Evolutionary conservation across 1,140 invertebrate genomes (phyloP).

Genomic region (Bilobella aurantiaca): DNA sequence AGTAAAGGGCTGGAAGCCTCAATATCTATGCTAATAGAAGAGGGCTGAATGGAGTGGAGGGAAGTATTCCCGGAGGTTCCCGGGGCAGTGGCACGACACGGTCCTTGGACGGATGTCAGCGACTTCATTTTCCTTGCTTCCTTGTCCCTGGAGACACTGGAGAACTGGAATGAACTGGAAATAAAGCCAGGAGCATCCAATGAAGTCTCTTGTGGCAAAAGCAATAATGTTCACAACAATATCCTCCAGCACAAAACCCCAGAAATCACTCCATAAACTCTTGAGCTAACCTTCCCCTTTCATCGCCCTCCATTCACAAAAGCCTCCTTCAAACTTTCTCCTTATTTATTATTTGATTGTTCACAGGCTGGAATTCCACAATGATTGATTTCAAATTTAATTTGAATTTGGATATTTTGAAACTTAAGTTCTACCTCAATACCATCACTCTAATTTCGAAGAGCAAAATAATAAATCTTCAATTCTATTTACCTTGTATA

Average conservation of each 20-base stretch:
- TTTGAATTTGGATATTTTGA: too few species aligned
- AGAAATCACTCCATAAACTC: not conserved
- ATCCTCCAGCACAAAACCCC: not conserved
- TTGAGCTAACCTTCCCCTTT: not conserved
- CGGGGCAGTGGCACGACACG: too few species aligned
- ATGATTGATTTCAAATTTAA: too few species aligned
- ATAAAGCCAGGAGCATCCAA: not conserved
- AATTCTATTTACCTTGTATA: too few species aligned
- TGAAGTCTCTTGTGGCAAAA: conserved; percentile 8
- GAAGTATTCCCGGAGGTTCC: not conserved
- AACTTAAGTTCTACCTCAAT: too few species aligned
- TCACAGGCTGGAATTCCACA: too few species aligned
- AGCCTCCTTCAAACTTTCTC: not conserved
- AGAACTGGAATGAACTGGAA: too few species aligned
- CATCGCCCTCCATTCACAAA: not conserved
- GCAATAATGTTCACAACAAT: conserved; percentile 9
- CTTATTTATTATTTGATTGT: too few species aligned
- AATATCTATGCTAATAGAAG: conserved; percentile 5
- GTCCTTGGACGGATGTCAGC: too few species aligned
- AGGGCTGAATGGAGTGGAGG: not conserved
- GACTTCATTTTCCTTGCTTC: too few species aligned
- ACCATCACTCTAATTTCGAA: too few species aligned
- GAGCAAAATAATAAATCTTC: too few species aligned
- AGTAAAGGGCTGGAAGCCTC: not conserved
- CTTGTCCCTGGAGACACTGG: not conserved